Base-by-base conservation (phyloP, 2,888 invertebrate species). In the Phengaris alcon region DNA sequence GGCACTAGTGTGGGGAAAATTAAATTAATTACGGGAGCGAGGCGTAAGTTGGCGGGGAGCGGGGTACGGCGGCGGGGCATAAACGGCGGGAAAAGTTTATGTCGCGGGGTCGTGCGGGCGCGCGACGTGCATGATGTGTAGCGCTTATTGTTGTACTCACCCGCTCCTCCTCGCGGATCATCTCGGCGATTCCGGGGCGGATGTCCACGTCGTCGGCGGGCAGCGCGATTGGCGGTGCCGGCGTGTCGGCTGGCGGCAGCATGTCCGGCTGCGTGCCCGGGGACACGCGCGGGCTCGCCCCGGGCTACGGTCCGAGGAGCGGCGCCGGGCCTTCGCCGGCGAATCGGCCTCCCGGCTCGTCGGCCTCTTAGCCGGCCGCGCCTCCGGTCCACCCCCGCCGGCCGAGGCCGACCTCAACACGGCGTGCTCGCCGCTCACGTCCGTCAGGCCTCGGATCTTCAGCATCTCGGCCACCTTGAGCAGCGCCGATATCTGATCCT, bases 111-210 rank as follows among this genome's bases (percentile, higher is more conserved):
- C 44, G 79, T 57, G 57, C 68, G 75, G 78, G 75, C 68, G 79
- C 76, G 76, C 73, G 75, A 76, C 74, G 75, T 52, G 22, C 10
- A 35, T 35, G 35, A 3, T 35, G 73, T n/a, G 59, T 51, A 10
- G 70, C 8, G 44, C 35, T 10, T 7, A 22, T 13, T 15, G 57
- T 3, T 52, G 54, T 76, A 97, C 97, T 97, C 90, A 98, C 98
- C 97, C 98, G 95, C 95, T 98, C 98, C 94, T 98, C 98, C 95
- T 98, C 98, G 89, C 98, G 96, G 88, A 98, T 98, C 97, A 98
- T 98, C 95, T 98, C 98, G 79, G 97, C 97, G 94, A 98, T 98
- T 92, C 97, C 98, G 75, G 98, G 98, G 84, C 97, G 97, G 93
- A 98, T 97, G 94, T 98, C 98, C 90, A 97, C 95, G 90, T 98